Conservation (phyloP, 2,797 vertebrate species). For the Glossophaga mutica region DNA sequence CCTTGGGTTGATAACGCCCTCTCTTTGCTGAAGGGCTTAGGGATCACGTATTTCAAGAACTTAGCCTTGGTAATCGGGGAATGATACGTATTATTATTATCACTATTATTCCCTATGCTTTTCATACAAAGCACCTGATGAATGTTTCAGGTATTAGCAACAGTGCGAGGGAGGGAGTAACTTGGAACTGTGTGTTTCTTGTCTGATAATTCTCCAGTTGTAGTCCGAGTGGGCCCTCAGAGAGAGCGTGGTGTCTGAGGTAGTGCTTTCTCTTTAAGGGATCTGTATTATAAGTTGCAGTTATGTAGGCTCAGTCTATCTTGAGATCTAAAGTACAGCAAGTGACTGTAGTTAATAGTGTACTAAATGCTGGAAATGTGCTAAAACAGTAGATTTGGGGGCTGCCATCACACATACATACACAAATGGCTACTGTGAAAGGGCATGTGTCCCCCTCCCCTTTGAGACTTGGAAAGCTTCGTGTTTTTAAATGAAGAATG, state of each 20-base stretch:
- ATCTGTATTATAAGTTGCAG: neutral
- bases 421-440: neutral
- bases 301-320: accelerated
- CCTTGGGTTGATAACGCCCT: neutral
- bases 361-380: neutral
- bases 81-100: neutral
- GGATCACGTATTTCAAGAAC: neutral
- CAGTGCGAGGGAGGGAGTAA: neutral
- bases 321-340: accelerated
- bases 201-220: neutral
- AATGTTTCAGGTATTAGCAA: neutral
- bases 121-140: neutral
- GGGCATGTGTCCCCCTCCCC: neutral
- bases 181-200: neutral
- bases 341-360: neutral
- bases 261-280: neutral
- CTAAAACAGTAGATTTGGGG: neutral
- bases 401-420: too few species aligned
- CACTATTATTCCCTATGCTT: neutral
- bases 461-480: neutral
- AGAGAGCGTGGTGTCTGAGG: neutral
- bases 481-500: neutral
- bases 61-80: neutral
- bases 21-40: neutral
- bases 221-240: neutral